phyloP scores from a whole-genome alignment of 2,113 vertebrate species.

The Jacana jacana region DNA sequence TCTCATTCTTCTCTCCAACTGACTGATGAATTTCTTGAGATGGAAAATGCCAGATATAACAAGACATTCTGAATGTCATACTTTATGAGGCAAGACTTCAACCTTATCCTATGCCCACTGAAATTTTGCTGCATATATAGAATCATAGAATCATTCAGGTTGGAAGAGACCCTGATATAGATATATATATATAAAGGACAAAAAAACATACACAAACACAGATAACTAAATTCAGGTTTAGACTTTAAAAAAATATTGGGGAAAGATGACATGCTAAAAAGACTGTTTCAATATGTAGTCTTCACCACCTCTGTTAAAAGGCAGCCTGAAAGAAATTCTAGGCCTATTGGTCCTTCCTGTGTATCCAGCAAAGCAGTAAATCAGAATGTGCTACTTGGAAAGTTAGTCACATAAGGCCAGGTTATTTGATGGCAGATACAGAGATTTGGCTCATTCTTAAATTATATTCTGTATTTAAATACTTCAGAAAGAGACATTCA shows the following conservation, averaged over 20 bases:
- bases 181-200: too few relatives aligned
- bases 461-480: background rate
- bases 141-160: too few relatives aligned
- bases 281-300: background rate
- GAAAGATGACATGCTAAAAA: background rate
- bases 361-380: slow-evolving; percentile 21
- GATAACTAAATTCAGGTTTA: background rate
- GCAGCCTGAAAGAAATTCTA: background rate
- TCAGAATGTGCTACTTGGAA: slow-evolving; percentile 1
- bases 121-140: background rate
- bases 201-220: background rate
- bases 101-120: background rate
- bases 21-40: background rate
- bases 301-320: background rate
- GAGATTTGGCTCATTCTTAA: background rate
- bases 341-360: background rate
- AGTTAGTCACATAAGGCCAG: background rate
- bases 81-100: background rate
- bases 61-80: background rate
- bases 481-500: background rate
- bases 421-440: slow-evolving; percentile 28
- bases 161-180: too few relatives aligned
- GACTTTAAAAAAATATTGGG: background rate
- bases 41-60: background rate
- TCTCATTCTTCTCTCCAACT: background rate